Percentiles rank a stretch among this genome's conserved stretches.
Evolutionary conservation across 2,113 vertebrate species (phyloP).

Genomic region (Panthera leo): DNA sequence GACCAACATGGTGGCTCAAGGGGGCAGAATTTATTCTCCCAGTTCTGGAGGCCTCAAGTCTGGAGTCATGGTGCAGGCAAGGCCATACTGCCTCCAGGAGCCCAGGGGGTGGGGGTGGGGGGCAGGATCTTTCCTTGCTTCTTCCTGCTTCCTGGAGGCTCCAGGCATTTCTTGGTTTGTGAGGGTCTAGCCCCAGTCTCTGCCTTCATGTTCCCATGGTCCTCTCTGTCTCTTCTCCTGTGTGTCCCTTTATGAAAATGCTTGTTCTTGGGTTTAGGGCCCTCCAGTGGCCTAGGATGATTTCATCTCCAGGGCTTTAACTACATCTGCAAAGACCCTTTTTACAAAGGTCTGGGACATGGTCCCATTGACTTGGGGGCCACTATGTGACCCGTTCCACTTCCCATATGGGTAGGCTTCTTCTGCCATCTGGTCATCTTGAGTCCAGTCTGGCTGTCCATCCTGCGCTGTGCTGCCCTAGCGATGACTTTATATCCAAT

Average conservation of each 20-base stretch:
- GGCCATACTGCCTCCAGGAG: fast-evolving
- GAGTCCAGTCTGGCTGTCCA: fast-evolving
- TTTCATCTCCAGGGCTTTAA: neutral
- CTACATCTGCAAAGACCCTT: neutral
- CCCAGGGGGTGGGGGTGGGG: too few species aligned
- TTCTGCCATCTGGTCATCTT: neutral
- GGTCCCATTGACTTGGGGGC: neutral
- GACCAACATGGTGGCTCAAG: neutral
- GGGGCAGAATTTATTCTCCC: neutral
- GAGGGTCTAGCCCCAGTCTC: neutral
- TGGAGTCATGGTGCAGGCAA: neutral
- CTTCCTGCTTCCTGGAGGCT: neutral
- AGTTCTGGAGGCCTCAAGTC: neutral
- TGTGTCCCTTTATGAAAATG: neutral
- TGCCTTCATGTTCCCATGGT: neutral
- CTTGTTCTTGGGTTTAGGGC: neutral
- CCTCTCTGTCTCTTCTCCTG: neutral
- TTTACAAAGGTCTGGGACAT: neutral
- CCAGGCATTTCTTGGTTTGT: neutral
- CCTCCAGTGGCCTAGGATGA: too few species aligned
- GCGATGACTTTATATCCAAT: neutral
- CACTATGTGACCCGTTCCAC: too few species aligned
- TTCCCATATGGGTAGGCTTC: fast-evolving
- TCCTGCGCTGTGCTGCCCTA: neutral
- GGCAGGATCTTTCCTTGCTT: neutral